These are phyloP conservation scores for Geophilus truncorum DNA, from an alignment of 2,888 invertebrate genomes.

Conservation along the genomic window DNA sequence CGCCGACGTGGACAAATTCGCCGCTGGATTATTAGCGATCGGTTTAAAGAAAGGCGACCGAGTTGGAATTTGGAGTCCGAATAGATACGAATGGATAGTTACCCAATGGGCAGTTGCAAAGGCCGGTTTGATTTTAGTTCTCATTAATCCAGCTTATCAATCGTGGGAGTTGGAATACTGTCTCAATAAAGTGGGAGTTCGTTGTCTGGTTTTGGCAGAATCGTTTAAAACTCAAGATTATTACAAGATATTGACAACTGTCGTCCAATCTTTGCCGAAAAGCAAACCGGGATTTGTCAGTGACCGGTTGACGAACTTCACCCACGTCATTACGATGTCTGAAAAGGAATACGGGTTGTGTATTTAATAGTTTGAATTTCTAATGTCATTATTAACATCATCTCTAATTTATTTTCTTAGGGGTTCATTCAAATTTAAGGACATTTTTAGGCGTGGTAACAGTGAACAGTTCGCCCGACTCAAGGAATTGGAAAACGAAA, in stretches of 20 bases:
- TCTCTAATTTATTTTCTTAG: background rate
- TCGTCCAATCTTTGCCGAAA: conserved; percentile 56
- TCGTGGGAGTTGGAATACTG: conserved; percentile 65
- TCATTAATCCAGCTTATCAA: conserved; percentile 68
- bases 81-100: conserved; percentile 69
- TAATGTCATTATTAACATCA: no score
- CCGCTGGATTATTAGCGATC: conserved; percentile 63
- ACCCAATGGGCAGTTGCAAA: conserved; percentile 65
- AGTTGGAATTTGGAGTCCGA: conserved; percentile 75
- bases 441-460: background rate
- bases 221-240: conserved; percentile 62
- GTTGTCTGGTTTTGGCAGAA: conserved; percentile 62
- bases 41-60: conserved; percentile 68
- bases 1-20: conserved; percentile 55
- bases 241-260: conserved; percentile 57
- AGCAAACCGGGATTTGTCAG: conserved; percentile 31
- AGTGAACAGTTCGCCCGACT: background rate
- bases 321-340: background rate
- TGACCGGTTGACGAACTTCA: background rate
- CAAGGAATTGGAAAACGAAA: conserved; percentile 43
- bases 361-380: background rate
- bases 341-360: background rate
- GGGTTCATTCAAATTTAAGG: background rate
- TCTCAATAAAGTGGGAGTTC: conserved; percentile 64
- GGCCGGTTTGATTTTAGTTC: conserved; percentile 60